Percentiles rank a stretch among this genome's conserved stretches.
phyloP scores from a whole-genome alignment of 2,888 invertebrate genomes.

The Hoplodrina ambigua region DNA sequence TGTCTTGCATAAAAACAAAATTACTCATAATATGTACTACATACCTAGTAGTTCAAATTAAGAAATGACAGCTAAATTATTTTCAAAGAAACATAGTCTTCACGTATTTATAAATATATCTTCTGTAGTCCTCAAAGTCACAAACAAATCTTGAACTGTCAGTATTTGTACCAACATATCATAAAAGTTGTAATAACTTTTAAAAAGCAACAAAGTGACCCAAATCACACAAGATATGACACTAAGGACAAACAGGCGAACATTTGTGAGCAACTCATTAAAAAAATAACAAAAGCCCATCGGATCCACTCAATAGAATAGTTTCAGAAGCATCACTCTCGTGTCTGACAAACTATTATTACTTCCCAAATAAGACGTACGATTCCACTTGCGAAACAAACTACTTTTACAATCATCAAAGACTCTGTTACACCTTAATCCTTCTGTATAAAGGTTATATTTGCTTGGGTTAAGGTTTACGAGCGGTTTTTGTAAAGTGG shows the following conservation, averaged over 20 bases:
- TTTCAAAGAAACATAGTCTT: too few relatives aligned
- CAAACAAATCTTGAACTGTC: not conserved
- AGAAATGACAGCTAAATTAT: too few relatives aligned
- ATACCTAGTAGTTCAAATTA: too few relatives aligned
- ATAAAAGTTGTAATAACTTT: not conserved
- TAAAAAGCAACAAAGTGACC: not conserved
- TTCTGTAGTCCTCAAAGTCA: not conserved
- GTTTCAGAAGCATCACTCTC: conserved; percentile 37
- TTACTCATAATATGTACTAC: too few relatives aligned
- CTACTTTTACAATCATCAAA: not conserved
- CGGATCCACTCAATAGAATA: conserved; percentile 25
- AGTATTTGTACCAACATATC: not conserved
- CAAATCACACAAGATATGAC: conserved; percentile 23
- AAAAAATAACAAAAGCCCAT: conserved; percentile 40
- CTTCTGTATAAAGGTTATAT: conserved; percentile 20
- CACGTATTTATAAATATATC: not conserved
- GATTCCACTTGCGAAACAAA: conserved; percentile 33
- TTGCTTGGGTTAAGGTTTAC: not conserved
- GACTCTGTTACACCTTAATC: not conserved
- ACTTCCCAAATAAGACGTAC: conserved; percentile 36
- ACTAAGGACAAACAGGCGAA: conserved; percentile 2
- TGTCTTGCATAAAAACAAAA: too few relatives aligned
- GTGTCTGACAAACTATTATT: conserved; percentile 47
- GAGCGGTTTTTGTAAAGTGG: not conserved
- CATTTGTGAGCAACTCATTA: conserved; percentile 37